Base-by-base conservation (phyloP, 2,888 invertebrate genomes). In the Lypha dubia region DNA sequence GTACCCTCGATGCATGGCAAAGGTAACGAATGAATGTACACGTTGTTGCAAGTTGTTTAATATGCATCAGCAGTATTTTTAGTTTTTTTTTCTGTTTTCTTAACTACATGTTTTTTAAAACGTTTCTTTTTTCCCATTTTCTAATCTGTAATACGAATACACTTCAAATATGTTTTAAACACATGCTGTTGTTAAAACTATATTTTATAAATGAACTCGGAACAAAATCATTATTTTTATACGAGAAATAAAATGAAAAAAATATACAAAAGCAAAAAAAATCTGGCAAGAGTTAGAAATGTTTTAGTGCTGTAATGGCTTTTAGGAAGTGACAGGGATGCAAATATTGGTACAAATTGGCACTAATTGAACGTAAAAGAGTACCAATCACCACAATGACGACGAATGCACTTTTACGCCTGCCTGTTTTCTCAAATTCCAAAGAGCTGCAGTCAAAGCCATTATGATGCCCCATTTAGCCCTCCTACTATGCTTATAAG, bases 61-160 rank as follows among this genome's bases (percentile, higher is more conserved):
- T 84, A 84, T 81, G 76, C 80, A 74, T 84, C 80, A 84, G 84
- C 68, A 84, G 22, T 81, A 81, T 80, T 58, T 24, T 38, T 35
- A 13, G 1, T 20, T 46, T 73, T 80, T 58, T 24, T 38, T 35
- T 2, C 1, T 20, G 38, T 73, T 67, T 79, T 24, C 35, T 38
- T 15, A 13, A 22, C 1, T 49, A n/a, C 63, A 58, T 46, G 62
- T 80, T 56, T 49, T 63, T 67, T 15, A 24, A 38, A 38, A n/a
- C 8, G 38, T 17, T n/a, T 28, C 35, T 20, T 22, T 53, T 62
- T 38, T 13, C 1, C 1, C 32, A 6, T 53, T 44, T 65, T n/a
- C n/a, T 15, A 46, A 35, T 22, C 49, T 7, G 8, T 20, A 28
- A 3, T 58, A 24, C 65, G 46, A 58, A 32, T 62, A 41, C 60